A percentile compares a stretch with the other conserved stretches of the same genome.
phyloP scores from a whole-genome alignment of 2,113 vertebrate species.

The Phrynocephalus versicolor region DNA sequence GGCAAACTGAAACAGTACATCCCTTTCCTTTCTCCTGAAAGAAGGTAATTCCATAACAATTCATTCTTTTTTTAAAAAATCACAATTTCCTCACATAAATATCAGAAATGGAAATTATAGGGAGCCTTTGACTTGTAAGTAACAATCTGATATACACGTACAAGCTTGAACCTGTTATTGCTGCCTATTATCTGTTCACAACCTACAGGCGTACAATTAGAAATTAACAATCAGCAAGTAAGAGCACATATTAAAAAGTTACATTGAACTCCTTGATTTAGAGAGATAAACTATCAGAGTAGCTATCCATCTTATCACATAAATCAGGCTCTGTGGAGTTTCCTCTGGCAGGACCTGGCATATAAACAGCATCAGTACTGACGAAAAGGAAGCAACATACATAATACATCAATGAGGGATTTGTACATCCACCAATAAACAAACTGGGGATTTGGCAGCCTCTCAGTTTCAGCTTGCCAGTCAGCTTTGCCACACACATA shows the following conservation, averaged over 20 bases:
- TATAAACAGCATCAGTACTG: not conserved
- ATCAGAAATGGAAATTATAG: not conserved
- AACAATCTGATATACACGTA: not conserved
- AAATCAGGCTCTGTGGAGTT: not conserved
- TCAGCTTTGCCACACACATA: not conserved
- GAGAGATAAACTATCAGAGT: not conserved
- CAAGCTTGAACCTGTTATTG: not conserved
- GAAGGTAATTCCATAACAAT: no score
- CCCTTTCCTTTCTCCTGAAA: no score
- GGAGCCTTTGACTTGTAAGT: not conserved
- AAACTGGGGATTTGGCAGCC: not conserved
- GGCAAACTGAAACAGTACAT: no score
- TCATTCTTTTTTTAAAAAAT: no score
- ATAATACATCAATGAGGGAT: not conserved
- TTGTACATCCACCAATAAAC: not conserved
- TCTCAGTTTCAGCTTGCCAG: not conserved
- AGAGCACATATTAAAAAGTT: not conserved
- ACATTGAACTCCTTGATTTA: not conserved
- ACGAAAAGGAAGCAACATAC: not conserved
- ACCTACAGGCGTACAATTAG: not conserved
- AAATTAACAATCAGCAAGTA: not conserved
- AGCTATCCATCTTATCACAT: not conserved
- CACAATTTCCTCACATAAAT: not conserved
- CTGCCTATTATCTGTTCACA: not conserved
- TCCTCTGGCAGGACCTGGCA: not conserved